Evolutionary conservation across 2,888 invertebrate genomes (phyloP), one percentile per base, ranked within the genome.

Genomic region (Fragum sueziense): DNA sequence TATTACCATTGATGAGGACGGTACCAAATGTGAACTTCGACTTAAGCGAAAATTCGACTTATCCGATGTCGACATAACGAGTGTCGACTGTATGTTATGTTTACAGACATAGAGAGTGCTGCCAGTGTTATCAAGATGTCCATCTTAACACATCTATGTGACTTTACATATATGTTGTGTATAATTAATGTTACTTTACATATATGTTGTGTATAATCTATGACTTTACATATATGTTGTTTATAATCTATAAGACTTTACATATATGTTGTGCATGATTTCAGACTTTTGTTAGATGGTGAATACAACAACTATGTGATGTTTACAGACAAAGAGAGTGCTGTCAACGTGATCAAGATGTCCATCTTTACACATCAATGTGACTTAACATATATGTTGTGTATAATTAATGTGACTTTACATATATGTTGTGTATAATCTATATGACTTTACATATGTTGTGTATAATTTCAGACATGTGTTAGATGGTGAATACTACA

Each of bases 261-360:
- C 76, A 79, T 78, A 79, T 80, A n/a, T 41, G 47, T 57, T n/a
- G 1, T 61, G 20, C 41, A 27, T 25, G 9, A 34, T 79, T 62
- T 67, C 78, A 83, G 83, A 51, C 74, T 73, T 37, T 80, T 83
- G 11, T 52, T 83, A 25, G 80, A 83, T 57, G 75, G 75, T 1
- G 41, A 78, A 29, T 22, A 68, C 70, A 68, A 83, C 67, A 41
- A 61, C 27, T 75, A 77, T 7, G 74, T 83, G 47, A 47, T 75
- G 54, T 83, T 76, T 29, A 51, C 80, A 0, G 78, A 80, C 47
- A 70, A 78, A 4, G 61, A 62, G 47, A 67, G 73, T 25, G 74
- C 75, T 9, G 80, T 78, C 20, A 65, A 33, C 33, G 72, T 78
- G 37, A 41, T 78, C 17, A 62, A 54, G 14, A 29, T 80, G 9